These are phyloP conservation scores for Brachyrhaphis roseni DNA, from an alignment of 2,797 vertebrate genomes.

Conservation along the genomic window DNA sequence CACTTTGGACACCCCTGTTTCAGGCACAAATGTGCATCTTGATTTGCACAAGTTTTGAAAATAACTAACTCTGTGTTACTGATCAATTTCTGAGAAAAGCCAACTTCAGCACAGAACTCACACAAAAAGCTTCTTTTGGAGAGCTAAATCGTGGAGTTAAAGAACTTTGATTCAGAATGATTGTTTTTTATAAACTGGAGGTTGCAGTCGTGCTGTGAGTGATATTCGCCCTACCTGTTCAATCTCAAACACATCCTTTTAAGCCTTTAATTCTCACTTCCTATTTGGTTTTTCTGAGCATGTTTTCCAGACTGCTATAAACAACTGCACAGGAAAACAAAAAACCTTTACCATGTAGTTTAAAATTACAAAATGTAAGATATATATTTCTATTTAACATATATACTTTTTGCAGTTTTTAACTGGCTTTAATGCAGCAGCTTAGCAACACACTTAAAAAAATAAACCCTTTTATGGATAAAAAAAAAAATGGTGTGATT, in stretches of 20 bases:
- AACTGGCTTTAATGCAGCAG: slow-evolving; percentile 40
- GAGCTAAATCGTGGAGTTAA: background rate
- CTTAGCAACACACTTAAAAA: slow-evolving; percentile 20
- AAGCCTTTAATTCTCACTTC: background rate
- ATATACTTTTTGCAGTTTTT: slow-evolving; percentile 14
- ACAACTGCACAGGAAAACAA: background rate
- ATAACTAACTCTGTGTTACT: background rate
- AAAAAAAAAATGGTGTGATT: slow-evolving; percentile 17
- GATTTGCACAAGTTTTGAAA: background rate
- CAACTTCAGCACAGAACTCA: background rate
- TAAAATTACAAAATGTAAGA: background rate
- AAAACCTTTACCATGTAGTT: background rate
- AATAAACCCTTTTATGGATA: slow-evolving; percentile 36
- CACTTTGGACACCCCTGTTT: background rate
- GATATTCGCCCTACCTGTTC: slow-evolving; percentile 7
- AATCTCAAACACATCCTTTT: slow-evolving; percentile 29
- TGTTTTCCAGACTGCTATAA: background rate
- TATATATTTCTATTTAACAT: background rate
- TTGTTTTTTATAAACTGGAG: background rate
- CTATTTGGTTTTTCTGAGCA: background rate
- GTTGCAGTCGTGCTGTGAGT: slow-evolving; percentile 17
- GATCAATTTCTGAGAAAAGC: background rate
- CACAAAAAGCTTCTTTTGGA: background rate
- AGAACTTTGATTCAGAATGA: background rate
- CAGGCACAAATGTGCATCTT: background rate